Evolutionary conservation across 2,888 invertebrate species (phyloP).

Genomic region (Aromia moschata): DNA sequence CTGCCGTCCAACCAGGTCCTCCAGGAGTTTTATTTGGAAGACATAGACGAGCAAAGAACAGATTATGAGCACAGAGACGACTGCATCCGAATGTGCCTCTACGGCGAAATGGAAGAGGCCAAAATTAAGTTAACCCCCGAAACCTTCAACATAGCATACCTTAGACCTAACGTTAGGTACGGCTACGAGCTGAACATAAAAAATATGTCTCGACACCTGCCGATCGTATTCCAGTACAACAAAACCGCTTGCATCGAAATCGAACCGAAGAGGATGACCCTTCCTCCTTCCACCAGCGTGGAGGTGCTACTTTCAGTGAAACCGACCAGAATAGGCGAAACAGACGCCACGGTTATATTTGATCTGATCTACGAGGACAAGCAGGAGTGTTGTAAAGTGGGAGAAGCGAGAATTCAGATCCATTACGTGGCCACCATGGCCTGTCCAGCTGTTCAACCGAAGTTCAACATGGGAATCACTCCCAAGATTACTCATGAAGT

Average conservation of each 20-base stretch:
- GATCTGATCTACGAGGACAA: constrained; percentile 45
- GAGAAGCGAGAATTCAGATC: constrained; percentile 20
- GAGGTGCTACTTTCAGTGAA: constrained; percentile 44
- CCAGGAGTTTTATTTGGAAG: constrained; percentile 16
- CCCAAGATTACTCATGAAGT: constrained; percentile 56
- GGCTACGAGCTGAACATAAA: constrained; percentile 39
- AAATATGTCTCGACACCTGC: constrained; percentile 47
- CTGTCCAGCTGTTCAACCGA: constrained; percentile 34
- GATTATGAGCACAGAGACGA: not conserved
- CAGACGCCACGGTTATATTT: constrained; percentile 43
- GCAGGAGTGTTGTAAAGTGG: constrained; percentile 31
- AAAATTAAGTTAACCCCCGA: constrained; percentile 64
- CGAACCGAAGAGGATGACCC: constrained; percentile 36
- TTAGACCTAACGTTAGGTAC: constrained; percentile 59
- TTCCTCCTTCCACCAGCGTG: constrained; percentile 37
- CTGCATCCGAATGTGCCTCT: constrained; percentile 63
- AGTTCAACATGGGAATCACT: constrained; percentile 55
- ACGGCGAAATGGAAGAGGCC: constrained; percentile 67
- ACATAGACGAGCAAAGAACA: not conserved
- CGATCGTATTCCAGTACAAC: constrained; percentile 45
- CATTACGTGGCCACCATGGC: not conserved
- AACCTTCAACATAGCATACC: constrained; percentile 62
- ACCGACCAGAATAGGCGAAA: constrained; percentile 46
- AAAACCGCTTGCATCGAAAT: constrained; percentile 53
- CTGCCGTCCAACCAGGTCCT: constrained; percentile 12